These are phyloP conservation scores for Apodemus agrarius DNA, from an alignment of 2,797 vertebrate genomes.

Conservation along the genomic window DNA sequence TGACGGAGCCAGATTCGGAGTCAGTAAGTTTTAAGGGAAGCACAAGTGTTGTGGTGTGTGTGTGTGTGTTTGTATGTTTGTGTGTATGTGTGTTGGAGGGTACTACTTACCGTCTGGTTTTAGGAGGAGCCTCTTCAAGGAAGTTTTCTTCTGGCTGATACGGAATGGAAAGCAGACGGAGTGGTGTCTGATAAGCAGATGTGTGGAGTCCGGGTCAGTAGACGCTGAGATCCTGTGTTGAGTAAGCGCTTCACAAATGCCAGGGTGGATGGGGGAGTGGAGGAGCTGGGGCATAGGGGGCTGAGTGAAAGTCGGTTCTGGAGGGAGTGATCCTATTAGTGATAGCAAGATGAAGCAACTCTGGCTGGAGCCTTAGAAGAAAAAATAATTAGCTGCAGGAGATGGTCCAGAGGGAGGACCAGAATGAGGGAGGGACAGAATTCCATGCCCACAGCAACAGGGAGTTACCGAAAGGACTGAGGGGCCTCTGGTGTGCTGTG, in stretches of 20 bases:
- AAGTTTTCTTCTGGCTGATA: not conserved
- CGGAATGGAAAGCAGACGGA: not conserved
- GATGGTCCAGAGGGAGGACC: not conserved
- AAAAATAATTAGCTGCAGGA: not conserved
- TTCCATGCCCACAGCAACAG: too few relatives aligned
- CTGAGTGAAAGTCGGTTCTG: not conserved
- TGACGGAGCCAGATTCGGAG: not conserved
- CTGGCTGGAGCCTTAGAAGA: not conserved
- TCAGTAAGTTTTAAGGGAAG: not conserved
- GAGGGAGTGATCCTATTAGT: not conserved
- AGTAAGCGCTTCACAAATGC: not conserved
- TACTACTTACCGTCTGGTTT: not conserved
- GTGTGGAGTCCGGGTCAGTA: not conserved
- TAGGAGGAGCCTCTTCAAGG: not conserved
- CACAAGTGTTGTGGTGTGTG: not conserved
- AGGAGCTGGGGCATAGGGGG: not conserved
- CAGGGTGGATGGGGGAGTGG: not conserved
- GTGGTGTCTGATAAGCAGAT: not conserved
- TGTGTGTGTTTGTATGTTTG: not conserved
- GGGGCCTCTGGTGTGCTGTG: not conserved
- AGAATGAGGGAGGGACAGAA: not conserved
- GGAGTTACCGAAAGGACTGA: not conserved
- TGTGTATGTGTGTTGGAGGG: not conserved
- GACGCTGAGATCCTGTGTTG: not conserved
- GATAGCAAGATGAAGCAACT: not conserved